phyloP scores from a whole-genome alignment of 2,113 vertebrate species.

The Phyllostomus hastatus region DNA sequence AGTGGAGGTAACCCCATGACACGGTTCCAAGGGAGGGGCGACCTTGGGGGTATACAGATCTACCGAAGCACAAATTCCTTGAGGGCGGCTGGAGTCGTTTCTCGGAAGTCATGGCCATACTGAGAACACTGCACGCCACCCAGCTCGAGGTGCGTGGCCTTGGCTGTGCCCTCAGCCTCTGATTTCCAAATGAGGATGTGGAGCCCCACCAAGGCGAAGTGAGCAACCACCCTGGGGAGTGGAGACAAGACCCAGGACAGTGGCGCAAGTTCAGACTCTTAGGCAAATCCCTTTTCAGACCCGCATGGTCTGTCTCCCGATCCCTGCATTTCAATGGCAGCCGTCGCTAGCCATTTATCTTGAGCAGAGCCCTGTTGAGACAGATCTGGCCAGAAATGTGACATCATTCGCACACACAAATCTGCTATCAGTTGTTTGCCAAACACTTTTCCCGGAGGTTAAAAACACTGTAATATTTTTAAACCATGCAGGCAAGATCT shows the following conservation, averaged over 20 bases:
- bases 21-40: background rate
- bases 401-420: slow-evolving; percentile 17
- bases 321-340: background rate
- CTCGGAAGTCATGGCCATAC: background rate
- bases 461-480: slow-evolving; percentile 57
- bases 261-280: background rate
- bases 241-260: background rate
- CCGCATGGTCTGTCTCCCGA: background rate
- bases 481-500: slow-evolving; percentile 31
- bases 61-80: background rate
- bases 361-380: slow-evolving; percentile 38
- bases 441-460: slow-evolving; percentile 40
- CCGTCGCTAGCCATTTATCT: background rate
- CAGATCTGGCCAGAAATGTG: slow-evolving; percentile 11
- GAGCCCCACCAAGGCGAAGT: background rate
- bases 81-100: background rate
- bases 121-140: fast-evolving
- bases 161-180: background rate
- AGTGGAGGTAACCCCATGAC: background rate
- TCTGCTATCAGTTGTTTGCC: slow-evolving; percentile 43
- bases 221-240: background rate
- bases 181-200: background rate
- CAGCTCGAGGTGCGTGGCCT: background rate
- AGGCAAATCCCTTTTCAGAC: background rate
- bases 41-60: background rate